phyloP scores from a whole-genome alignment of 1,140 invertebrate species.

The Drosophila gunungcola region DNA sequence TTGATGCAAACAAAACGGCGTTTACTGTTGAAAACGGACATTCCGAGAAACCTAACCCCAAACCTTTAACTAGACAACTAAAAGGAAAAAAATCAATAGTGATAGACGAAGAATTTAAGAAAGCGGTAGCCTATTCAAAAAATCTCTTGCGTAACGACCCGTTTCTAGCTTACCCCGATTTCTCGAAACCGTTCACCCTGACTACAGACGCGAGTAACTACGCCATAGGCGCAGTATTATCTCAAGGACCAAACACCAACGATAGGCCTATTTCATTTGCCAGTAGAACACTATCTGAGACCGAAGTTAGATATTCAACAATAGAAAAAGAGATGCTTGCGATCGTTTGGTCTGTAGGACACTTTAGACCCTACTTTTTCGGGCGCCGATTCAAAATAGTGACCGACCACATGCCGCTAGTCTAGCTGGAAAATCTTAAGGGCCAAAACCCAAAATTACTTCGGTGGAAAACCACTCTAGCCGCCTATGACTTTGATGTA shows the following conservation, averaged over 20 bases:
- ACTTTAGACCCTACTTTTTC: constrained; percentile 17
- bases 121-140: constrained; percentile 6
- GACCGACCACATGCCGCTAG: neutral
- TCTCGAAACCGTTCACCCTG: constrained; percentile 7
- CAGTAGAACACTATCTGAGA: constrained; percentile 13
- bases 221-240: constrained; percentile 7
- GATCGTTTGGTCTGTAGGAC: neutral
- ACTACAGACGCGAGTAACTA: constrained; percentile 19
- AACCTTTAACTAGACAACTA: constrained; percentile 24
- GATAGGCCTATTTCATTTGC: constrained; percentile 16
- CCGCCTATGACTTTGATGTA: constrained; percentile 8
- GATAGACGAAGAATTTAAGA: constrained; percentile 8
- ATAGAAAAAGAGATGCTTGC: constrained; percentile 28
- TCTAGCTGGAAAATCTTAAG: constrained; percentile 9
- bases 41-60: constrained; percentile 15
- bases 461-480: constrained; percentile 15
- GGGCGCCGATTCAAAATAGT: constrained; percentile 13
- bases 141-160: constrained; percentile 11
- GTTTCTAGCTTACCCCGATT: constrained; percentile 1
- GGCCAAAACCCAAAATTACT: constrained; percentile 12
- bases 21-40: constrained; percentile 14
- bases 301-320: constrained; percentile 17
- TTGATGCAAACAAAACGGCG: constrained; percentile 12
- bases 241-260: neutral
- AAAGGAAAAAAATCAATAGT: constrained; percentile 17